These are phyloP conservation scores for Drosophila grimshawi DNA, from an alignment of 1,140 invertebrate species.

Conservation along the genomic window DNA sequence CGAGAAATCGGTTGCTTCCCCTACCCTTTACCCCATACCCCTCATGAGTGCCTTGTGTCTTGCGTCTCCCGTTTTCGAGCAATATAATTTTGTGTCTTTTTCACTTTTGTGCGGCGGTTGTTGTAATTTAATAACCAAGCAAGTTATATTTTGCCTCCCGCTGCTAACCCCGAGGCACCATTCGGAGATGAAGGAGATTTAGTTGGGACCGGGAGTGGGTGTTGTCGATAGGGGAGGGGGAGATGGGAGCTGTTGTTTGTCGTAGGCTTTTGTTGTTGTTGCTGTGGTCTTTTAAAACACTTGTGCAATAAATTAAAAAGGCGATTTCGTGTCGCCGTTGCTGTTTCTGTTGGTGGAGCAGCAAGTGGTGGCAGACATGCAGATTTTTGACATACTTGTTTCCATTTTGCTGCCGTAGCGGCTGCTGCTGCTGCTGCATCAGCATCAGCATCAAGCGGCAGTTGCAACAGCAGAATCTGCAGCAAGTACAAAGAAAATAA, in stretches of 20 bases:
- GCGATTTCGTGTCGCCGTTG: conserved; percentile 76
- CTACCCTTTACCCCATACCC: conserved; percentile 5
- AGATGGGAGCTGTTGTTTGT: conserved; percentile 30
- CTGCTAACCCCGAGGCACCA: conserved; percentile 63
- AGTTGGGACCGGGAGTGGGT: conserved; percentile 18
- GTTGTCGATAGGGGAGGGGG: background rate
- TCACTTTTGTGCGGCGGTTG: conserved; percentile 71
- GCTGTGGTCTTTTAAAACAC: conserved; percentile 73
- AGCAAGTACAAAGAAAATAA: conserved; percentile 28
- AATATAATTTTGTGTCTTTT: conserved; percentile 79
- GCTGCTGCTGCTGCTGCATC: conserved; percentile 58
- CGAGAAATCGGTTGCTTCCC: conserved; percentile 59
- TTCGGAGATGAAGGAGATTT: conserved; percentile 27
- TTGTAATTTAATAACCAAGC: conserved; percentile 81
- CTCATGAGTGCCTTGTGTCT: background rate
- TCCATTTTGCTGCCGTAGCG: conserved; percentile 78
- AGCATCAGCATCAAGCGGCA: conserved; percentile 69
- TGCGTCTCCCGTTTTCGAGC: conserved; percentile 19
- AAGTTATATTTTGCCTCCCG: conserved; percentile 81
- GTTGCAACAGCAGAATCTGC: conserved; percentile 21
- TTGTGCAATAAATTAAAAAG: conserved; percentile 83
- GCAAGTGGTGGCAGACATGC: conserved; percentile 82
- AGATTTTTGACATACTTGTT: conserved; percentile 83
- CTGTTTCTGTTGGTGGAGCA: conserved; percentile 43
- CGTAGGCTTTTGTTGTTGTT: conserved; percentile 51